Evolutionary conservation across 2,797 vertebrate species (phyloP).

Genomic region (Sylvilagus floridanus): DNA sequence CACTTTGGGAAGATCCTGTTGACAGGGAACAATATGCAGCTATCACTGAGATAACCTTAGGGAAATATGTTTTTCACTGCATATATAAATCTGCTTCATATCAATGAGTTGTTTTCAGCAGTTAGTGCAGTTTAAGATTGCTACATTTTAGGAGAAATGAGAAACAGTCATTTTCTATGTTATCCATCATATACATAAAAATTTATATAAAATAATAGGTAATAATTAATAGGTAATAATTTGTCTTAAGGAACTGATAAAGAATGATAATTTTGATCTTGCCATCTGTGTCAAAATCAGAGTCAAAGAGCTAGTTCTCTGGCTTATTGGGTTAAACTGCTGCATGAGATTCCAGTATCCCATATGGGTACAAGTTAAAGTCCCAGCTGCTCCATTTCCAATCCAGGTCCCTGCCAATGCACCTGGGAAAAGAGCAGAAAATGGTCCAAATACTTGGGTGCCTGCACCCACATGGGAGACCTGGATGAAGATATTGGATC

Average conservation of each 20-base stretch:
- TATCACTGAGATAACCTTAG: slow-evolving; percentile 46
- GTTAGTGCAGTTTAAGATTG: background rate
- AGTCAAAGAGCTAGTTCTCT: background rate
- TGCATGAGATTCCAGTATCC: too few species aligned
- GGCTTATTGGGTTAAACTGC: too few species aligned
- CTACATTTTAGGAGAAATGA: slow-evolving; percentile 17
- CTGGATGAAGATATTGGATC: too few species aligned
- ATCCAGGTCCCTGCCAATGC: too few species aligned
- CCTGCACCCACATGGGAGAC: too few species aligned
- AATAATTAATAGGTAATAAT: background rate
- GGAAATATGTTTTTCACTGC: slow-evolving; percentile 35
- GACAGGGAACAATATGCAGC: background rate
- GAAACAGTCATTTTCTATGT: background rate
- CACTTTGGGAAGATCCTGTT: slow-evolving; percentile 12
- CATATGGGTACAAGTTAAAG: too few species aligned
- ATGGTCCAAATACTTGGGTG: too few species aligned
- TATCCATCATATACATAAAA: background rate
- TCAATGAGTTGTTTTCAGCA: slow-evolving; percentile 1
- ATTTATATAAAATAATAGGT: background rate
- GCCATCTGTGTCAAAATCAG: background rate
- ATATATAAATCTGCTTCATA: background rate
- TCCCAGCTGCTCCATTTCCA: too few species aligned
- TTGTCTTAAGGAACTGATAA: background rate
- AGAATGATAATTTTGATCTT: background rate
- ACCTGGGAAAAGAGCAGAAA: too few species aligned